A percentile compares a stretch with the other conserved stretches of the same genome.
Evolutionary conservation across 2,888 invertebrate species (phyloP).

Genomic region (Drosophila sordidula): DNA sequence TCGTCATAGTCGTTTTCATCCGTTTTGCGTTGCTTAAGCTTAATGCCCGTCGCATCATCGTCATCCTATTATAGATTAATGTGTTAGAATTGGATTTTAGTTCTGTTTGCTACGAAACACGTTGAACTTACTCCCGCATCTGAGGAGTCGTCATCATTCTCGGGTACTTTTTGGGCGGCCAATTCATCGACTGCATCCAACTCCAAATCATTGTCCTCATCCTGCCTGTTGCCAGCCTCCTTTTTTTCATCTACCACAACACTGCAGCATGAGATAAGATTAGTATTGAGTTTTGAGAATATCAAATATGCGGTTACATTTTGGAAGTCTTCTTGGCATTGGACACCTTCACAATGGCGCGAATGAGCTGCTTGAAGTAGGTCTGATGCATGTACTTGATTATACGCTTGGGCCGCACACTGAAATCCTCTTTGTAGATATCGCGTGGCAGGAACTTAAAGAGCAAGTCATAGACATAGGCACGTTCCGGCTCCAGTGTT

Average conservation of each 20-base stretch:
- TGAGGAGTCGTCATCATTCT: slow-evolving; percentile 83
- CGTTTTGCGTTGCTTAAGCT: slow-evolving; percentile 86
- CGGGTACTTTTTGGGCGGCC: slow-evolving; percentile 71
- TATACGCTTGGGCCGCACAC: slow-evolving; percentile 89
- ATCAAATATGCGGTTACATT: slow-evolving; percentile 60
- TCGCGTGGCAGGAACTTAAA: slow-evolving; percentile 91
- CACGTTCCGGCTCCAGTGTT: slow-evolving; percentile 86
- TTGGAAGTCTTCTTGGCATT: slow-evolving; percentile 84
- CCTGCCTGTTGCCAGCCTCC: slow-evolving; percentile 46
- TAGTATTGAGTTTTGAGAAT: background rate
- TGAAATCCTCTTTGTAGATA: slow-evolving; percentile 90
- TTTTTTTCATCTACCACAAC: slow-evolving; percentile 85
- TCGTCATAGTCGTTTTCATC: slow-evolving; percentile 90
- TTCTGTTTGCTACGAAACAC: slow-evolving; percentile 14
- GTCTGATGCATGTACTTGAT: slow-evolving; percentile 90
- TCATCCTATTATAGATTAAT: slow-evolving; percentile 67
- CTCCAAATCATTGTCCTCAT: slow-evolving; percentile 84
- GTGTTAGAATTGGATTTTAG: background rate
- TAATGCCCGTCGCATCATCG: slow-evolving; percentile 85
- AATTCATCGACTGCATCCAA: slow-evolving; percentile 74
- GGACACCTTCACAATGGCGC: slow-evolving; percentile 87
- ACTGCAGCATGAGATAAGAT: slow-evolving; percentile 56
- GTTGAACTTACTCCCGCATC: slow-evolving; percentile 79
- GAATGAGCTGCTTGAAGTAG: slow-evolving; percentile 90
- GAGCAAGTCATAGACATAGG: slow-evolving; percentile 88